Percentiles rank a stretch among this genome's conserved stretches.
Conservation (phyloP, 2,113 vertebrate genomes). For the Lophotis ruficrista region DNA sequence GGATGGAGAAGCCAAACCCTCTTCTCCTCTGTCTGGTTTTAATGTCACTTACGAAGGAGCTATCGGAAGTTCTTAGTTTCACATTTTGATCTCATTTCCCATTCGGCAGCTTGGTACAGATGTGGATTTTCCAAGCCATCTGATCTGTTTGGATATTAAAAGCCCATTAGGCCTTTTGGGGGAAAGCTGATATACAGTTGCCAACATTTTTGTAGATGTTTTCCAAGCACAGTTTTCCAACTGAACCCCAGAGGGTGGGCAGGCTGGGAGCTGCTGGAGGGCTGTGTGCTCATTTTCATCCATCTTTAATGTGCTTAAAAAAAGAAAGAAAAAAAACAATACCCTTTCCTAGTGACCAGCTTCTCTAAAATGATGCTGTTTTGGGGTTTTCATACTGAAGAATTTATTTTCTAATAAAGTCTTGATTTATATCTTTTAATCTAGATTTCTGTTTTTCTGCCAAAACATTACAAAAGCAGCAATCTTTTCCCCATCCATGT, state of each 20-base stretch:
- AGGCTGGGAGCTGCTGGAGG: slow-evolving; percentile 36
- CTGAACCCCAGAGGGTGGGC: slow-evolving; percentile 17
- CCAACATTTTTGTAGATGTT: slow-evolving; percentile 60
- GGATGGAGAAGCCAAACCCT: neutral
- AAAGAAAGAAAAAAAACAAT: slow-evolving; percentile 7
- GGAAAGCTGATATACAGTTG: slow-evolving; percentile 25
- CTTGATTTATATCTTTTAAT: neutral
- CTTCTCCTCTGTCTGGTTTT: neutral
- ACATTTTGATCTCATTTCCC: slow-evolving; percentile 53
- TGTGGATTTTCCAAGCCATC: slow-evolving; percentile 62
- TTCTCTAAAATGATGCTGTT: neutral
- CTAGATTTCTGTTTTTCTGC: neutral
- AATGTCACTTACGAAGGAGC: neutral
- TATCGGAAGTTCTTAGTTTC: slow-evolving; percentile 41
- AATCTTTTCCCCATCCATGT: neutral
- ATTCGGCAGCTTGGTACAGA: neutral
- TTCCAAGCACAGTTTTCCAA: slow-evolving; percentile 54
- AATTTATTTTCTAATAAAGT: neutral
- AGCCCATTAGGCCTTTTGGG: slow-evolving; percentile 30
- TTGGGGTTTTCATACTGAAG: neutral
- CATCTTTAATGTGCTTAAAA: slow-evolving; percentile 29
- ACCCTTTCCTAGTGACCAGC: neutral
- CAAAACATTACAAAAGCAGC: neutral
- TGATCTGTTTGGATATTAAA: slow-evolving; percentile 60
- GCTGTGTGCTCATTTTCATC: slow-evolving; percentile 7